Evolutionary conservation across 2,888 invertebrate species (phyloP), one percentile per base, ranked within the genome.

Genomic region (Cryptocephalus moraei): DNA sequence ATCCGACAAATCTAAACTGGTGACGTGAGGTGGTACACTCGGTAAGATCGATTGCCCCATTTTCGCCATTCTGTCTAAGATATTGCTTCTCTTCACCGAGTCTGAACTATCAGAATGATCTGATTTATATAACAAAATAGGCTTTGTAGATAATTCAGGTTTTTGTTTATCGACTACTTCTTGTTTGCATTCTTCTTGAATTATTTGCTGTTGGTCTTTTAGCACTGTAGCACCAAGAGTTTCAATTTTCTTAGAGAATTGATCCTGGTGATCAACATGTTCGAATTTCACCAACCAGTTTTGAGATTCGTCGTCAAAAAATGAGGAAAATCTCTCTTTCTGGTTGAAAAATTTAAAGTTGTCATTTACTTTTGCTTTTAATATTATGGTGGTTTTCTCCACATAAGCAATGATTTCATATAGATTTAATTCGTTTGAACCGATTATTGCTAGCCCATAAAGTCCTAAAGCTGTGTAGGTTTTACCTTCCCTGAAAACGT

Each of bases 11-110:
- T 57, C 56, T 14, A 54, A 46, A 38, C 55, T 56, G 13, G 44
- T 50, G 32, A 45, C 54, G 14, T 44, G 47, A 45, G 47, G 31
- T 13, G 49, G 9, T 9, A 49, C 43, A 39, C 64, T 53, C 3
- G 75, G 68, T 34, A 70, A 54, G 52, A 75, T 73, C 32, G 73
- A 69, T 54, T 75, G 73, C 0, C 79, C 79, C 73, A 79, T 74
- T 70, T 75, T 76, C 1, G 78, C 76, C 71, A 80, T 77, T 54
- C 79, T 67, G 8, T 74, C 71, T 44, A 79, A 64, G 50, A 78
- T 72, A 47, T 72, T 68, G 9, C 73, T 72, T 60, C 73, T 75
- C 33, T 60, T 58, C 48, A 54, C 51, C 39, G 55, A 54, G 33
- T 51, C 54, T 6, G 61, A 56, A 43, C 51, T 57, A 51, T 62